A percentile compares a stretch with the other conserved stretches of the same genome.
Conservation (phyloP, 2,113 vertebrate species). For the Centropus unirufus region DNA sequence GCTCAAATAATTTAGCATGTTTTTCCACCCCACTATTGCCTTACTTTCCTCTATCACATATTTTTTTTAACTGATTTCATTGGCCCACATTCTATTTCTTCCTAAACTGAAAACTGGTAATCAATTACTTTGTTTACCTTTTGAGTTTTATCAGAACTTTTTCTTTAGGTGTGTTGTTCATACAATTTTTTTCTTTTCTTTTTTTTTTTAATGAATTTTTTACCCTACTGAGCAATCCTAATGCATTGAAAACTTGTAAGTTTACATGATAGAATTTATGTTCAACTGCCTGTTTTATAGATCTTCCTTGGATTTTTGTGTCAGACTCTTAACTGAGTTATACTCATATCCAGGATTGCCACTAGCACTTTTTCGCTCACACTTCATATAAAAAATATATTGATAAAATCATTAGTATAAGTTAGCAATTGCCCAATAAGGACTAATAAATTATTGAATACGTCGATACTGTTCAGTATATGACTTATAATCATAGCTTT, state of each 20-base stretch:
- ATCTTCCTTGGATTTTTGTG: slow-evolving; percentile 21
- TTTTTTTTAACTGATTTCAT: neutral
- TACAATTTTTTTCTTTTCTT: neutral
- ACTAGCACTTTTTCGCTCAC: neutral
- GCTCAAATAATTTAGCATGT: neutral
- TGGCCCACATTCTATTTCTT: neutral
- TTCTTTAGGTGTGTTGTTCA: neutral
- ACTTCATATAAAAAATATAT: neutral
- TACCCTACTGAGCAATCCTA: neutral
- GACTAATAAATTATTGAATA: neutral
- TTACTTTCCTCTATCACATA: neutral
- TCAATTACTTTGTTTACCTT: neutral
- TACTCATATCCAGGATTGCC: neutral
- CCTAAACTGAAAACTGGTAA: neutral
- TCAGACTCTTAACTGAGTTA: neutral
- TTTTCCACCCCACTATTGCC: neutral
- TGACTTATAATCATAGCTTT: neutral
- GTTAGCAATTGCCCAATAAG: neutral
- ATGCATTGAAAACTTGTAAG: neutral
- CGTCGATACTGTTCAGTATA: neutral
- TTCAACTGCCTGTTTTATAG: neutral
- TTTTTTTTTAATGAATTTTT: neutral
- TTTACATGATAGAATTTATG: neutral
- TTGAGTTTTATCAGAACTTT: neutral
- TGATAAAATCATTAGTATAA: slow-evolving; percentile 19